Conservation (phyloP, 2,888 invertebrate genomes). For the Oscheius myriophilus region DNA sequence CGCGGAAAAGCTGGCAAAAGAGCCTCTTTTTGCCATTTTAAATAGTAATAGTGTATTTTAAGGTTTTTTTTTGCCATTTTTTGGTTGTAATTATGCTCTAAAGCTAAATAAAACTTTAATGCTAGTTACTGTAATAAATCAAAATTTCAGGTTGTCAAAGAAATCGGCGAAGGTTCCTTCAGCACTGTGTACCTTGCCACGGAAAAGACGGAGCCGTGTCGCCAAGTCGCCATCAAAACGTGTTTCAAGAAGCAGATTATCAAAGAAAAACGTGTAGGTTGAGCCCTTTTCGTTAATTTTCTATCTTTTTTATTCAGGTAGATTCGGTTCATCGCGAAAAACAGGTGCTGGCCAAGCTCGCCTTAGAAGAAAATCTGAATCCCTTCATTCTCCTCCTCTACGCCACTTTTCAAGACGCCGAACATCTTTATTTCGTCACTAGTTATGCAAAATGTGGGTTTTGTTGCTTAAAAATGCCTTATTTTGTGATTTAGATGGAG, state of each 20-base stretch:
- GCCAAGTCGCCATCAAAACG: slow-evolving; percentile 86
- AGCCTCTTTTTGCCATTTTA: too few relatives aligned
- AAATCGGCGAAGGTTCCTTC: slow-evolving; percentile 55
- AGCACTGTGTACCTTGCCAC: slow-evolving; percentile 45
- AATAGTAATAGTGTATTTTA: too few relatives aligned
- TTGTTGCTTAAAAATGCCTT: neutral
- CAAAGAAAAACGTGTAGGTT: slow-evolving; percentile 88
- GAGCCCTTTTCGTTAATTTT: neutral
- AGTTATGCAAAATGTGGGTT: slow-evolving; percentile 73
- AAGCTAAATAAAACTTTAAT: neutral
- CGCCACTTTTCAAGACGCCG: slow-evolving; percentile 94
- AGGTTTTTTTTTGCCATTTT: neutral
- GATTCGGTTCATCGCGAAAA: slow-evolving; percentile 51
- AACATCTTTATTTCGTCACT: slow-evolving; percentile 92
- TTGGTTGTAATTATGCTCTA: neutral
- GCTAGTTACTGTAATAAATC: too few relatives aligned
- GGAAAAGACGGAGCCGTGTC: slow-evolving; percentile 32
- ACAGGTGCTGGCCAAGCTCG: slow-evolving; percentile 73
- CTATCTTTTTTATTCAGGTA: slow-evolving; percentile 30
- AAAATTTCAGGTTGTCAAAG: slow-evolving; percentile 39
- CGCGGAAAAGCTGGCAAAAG: too few relatives aligned
- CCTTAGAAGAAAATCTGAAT: slow-evolving; percentile 69
- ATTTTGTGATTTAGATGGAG: slow-evolving; percentile 44
- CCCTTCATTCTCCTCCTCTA: slow-evolving; percentile 91
- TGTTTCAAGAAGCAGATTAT: slow-evolving; percentile 93